Evolutionary conservation across 2,797 vertebrate genomes (phyloP), one percentile per base, ranked within the genome.

Genomic region (Characodon lateralis): DNA sequence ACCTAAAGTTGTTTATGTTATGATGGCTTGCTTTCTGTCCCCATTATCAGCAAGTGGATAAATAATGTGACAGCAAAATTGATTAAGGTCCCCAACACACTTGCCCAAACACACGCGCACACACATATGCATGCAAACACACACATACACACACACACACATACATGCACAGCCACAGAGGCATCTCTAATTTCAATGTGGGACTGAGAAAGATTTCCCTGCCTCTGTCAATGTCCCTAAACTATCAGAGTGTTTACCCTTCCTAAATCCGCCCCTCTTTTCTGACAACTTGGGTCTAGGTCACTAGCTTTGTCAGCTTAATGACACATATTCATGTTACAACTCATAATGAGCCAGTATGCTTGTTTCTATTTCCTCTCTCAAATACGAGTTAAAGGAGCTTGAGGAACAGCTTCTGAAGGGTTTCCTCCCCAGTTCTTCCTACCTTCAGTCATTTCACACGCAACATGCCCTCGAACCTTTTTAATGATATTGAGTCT

Each of bases 111-210:
- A 35, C 35, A 35, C 69, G 31, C 2, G 1, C 48, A 50, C 50
- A n/a, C 76, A 43, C 61, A 3, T 18, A 39, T 6, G 9, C 72
- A 46, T 58, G 5, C 10, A 28, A 68, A 80, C 46, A 74, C 7
- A 58, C 79, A 59, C 58, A 58, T 35, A 56, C 72, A 50, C 56
- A 16, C 73, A 56, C 72, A 50, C 56, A 16, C 73, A 61, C 61
- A 61, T 46, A 56, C 50, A 70, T 66, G 7, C 77, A 14, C 65
- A 63, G 66, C 20, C 73, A 59, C 63, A 85, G 14, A 69, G 71
- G 69, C 69, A 74, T 89, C 87, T 94, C 87, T 73, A 46, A 88
- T 94, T 92, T 93, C 92, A 93, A 68, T 85, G 81, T 85, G 87
- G 73, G 79, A 83, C 83, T 9, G 2, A 41, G 77, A 70, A 79